phyloP scores from a whole-genome alignment of 2,113 vertebrate species.

The Siphamia tubifer region DNA sequence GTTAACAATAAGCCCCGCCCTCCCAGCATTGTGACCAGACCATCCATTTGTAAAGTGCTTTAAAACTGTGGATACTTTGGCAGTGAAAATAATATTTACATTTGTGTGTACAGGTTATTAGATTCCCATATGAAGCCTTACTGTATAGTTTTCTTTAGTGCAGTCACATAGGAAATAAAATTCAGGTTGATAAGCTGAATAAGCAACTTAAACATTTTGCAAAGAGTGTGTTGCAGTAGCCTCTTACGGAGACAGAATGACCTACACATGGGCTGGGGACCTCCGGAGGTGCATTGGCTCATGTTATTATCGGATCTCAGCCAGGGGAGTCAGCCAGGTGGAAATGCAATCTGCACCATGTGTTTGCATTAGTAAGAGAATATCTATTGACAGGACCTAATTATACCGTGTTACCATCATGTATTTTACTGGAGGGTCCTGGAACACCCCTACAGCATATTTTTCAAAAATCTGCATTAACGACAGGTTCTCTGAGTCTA shows the following conservation, averaged over 20 bases:
- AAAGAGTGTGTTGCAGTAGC: not conserved
- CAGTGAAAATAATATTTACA: no score
- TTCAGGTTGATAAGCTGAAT: not conserved
- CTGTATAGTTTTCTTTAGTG: not conserved
- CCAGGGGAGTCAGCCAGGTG: slow-evolving; percentile 39
- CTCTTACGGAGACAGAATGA: slow-evolving; percentile 2
- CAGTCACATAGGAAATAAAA: not conserved
- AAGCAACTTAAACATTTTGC: not conserved
- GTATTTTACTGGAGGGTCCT: slow-evolving; percentile 9
- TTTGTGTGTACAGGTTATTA: no score
- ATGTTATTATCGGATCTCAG: slow-evolving; percentile 19
- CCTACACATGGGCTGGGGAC: slow-evolving; percentile 14
- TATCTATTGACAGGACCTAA: slow-evolving; percentile 21
- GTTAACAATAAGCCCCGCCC: no score
- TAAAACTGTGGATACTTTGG: no score
- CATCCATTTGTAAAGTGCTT: no score
- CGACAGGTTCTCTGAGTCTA: slow-evolving; percentile 4
- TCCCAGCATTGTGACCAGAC: no score
- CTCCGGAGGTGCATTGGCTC: slow-evolving; percentile 16
- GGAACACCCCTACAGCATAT: not conserved
- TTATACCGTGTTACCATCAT: not conserved
- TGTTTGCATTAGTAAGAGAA: slow-evolving; percentile 34
- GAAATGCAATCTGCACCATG: slow-evolving; percentile 29
- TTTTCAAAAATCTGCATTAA: slow-evolving; percentile 8
- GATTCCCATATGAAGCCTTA: no score